Evolutionary conservation across 2,797 vertebrate genomes (phyloP).

Genomic region (Halcyon badia): DNA sequence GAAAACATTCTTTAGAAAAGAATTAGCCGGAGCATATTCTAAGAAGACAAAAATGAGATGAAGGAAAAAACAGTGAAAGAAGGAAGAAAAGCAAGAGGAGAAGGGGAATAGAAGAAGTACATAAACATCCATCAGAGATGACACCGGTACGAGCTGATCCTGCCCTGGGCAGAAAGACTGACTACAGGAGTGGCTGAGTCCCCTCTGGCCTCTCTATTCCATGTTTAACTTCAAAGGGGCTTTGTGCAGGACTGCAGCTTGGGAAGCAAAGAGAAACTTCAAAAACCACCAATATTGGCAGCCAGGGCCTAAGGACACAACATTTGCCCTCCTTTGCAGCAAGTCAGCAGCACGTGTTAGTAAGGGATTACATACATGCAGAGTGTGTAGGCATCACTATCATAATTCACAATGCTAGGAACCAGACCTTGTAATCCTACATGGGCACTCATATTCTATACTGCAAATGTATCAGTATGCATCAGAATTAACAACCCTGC

Average conservation of each 20-base stretch:
- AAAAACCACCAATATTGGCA: background rate
- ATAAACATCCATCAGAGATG: background rate
- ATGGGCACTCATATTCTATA: accelerated
- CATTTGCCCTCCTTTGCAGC: background rate
- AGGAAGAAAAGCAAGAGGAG: background rate
- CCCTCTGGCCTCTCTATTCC: background rate
- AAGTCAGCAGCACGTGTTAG: background rate
- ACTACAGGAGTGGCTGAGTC: background rate
- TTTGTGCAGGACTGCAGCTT: background rate
- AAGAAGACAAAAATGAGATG: background rate
- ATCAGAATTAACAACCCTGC: background rate
- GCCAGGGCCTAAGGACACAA: background rate
- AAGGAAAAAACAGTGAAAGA: background rate
- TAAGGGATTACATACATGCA: accelerated
- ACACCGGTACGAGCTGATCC: background rate
- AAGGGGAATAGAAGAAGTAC: background rate
- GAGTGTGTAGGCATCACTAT: accelerated
- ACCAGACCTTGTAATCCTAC: background rate
- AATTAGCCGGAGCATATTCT: background rate
- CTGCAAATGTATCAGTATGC: background rate
- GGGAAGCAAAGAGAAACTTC: background rate
- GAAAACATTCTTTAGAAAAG: background rate
- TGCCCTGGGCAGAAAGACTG: conserved; percentile 14
- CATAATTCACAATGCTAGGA: background rate
- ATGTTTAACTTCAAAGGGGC: background rate